phyloP scores from a whole-genome alignment of 2,888 invertebrate genomes.

The Nemotelus nigrinus region DNA sequence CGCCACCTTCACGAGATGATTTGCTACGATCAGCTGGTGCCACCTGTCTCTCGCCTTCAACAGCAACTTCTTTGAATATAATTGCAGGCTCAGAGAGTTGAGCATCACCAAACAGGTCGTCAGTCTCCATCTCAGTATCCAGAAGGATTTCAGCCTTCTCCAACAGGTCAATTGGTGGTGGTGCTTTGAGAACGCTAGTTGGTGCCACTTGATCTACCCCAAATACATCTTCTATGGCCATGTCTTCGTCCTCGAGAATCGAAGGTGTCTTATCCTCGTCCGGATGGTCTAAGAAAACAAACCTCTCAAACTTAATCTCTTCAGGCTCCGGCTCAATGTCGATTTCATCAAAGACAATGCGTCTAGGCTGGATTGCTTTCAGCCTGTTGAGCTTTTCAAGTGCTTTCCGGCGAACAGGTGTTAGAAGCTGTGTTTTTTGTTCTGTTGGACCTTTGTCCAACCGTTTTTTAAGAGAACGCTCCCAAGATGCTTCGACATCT shows the following conservation, averaged over 20 bases:
- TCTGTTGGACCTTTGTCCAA: background rate
- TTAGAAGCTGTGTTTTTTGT: background rate
- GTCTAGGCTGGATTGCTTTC: constrained; percentile 37
- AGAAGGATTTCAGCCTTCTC: constrained; percentile 44
- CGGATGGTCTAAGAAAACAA: constrained; percentile 44
- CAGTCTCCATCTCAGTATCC: constrained; percentile 41
- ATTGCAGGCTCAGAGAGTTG: constrained; percentile 27
- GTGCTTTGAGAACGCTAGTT: background rate
- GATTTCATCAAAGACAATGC: constrained; percentile 42
- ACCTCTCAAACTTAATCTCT: constrained; percentile 41
- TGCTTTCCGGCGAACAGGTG: background rate
- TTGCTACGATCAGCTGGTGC: background rate
- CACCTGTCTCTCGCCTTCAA: constrained; percentile 27
- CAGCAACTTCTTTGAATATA: constrained; percentile 41
- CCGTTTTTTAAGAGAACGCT: constrained; percentile 36
- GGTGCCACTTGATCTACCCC: constrained; percentile 25
- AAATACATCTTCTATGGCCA: constrained; percentile 34
- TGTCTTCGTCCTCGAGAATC: constrained; percentile 27
- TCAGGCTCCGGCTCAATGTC: constrained; percentile 40
- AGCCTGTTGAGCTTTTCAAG: constrained; percentile 30
- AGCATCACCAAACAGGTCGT: constrained; percentile 37
- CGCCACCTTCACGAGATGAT: constrained; percentile 13
- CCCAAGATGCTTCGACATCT: constrained; percentile 39
- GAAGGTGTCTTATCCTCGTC: constrained; percentile 38
- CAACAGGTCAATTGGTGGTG: constrained; percentile 2